Base-by-base conservation (phyloP, 2,888 invertebrate species). In the Pandemis corylana region DNA sequence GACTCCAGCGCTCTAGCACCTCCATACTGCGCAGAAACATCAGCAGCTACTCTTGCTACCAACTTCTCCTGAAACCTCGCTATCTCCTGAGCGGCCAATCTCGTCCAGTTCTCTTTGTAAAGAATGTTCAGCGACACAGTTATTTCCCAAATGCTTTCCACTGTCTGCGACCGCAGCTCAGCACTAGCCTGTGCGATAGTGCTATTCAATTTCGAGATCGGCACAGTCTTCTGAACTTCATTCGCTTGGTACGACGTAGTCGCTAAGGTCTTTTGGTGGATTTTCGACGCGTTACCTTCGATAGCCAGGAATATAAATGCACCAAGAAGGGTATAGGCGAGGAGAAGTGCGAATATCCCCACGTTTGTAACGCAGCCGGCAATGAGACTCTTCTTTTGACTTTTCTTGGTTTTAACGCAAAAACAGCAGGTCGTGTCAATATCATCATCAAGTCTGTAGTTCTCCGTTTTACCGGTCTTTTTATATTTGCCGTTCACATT, bases 121-220 rank as follows among this genome's bases (percentile, higher is more conserved):
- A 98, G 95, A 82, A 98, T 97, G 87, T 98, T 98, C 78, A 98
- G 91, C 64, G 96, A 96, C 76, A 97, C 97, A 0, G 98, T 98
- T 71, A 98, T 97, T 88, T 98, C 97, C 98, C 98, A 98, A 84
- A 98, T 97, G 85, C 97, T 97, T 90, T 97, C 97, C n/a, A 98
- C 97, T 9, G 97, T 97, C 83, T 94, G 94, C 0, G 94, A 92
- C 76, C 95, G 85, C 66, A 94, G 80, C 77, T 94, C 94, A 5
- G 91, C 90, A 79, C 92, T 94, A 0, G 92, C 93, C 77, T 93
- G 94, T 7, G 90, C 88, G 79, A 92, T 91, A 70, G 88, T 90
- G 4, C 87, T 89, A 76, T 92, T 92, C 28, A 91, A 78, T 81
- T 93, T 94, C 42, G 90, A 83, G 7, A 88, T 72, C 9, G 90